Evolutionary conservation across 2,113 vertebrate species (phyloP), one percentile per base, ranked within the genome.

Genomic region (Ursus arctos): DNA sequence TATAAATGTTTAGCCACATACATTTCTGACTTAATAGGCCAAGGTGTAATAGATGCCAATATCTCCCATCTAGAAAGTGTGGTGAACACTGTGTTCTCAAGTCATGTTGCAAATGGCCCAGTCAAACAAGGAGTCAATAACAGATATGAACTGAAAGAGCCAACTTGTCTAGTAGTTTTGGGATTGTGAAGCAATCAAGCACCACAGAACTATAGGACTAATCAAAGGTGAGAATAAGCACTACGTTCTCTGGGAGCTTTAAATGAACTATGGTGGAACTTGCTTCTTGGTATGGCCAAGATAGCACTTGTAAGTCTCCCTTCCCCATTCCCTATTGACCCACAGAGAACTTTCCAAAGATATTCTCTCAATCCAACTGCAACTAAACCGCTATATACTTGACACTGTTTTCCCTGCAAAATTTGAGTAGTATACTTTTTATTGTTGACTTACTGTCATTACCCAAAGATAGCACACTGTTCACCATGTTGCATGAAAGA

Each of bases 401-500:
- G 31, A 84, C 10, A 43, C 4, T 12, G 2, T 91, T 57, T 96
- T 85, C 47, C 19, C 47, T 85, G 22, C 28, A 84, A 80, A 74
- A 88, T 91, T 40, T 93, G 22, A 89, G 53, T 88, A 91, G 22
- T 28, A n/a, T 8, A 26, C 15, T 82, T 65, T 96, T 91, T 80
- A 28, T 92, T 95, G 53, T 71, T 77, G 59, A 74, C 67, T 94
- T 97, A 94, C 22, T 77, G 33, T 61, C n/a, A 55, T 74, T 88
- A 47, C 47, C 0, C 1, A 94, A 67, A 92, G 76, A 82, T 33
- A 43, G 21, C 7, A 36, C 36, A 22, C 13, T 80, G 6, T 57
- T 93, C 8, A 65, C 22, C 43, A 53, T 76, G 94, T 94, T 87
- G 5, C 55, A 31, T 84, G 40, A 89, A 87, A 47, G 61, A 90